Percentiles rank a stretch among this genome's conserved stretches.
Evolutionary conservation across 1,140 invertebrate species (phyloP).

Genomic region (Papilio xuthus): DNA sequence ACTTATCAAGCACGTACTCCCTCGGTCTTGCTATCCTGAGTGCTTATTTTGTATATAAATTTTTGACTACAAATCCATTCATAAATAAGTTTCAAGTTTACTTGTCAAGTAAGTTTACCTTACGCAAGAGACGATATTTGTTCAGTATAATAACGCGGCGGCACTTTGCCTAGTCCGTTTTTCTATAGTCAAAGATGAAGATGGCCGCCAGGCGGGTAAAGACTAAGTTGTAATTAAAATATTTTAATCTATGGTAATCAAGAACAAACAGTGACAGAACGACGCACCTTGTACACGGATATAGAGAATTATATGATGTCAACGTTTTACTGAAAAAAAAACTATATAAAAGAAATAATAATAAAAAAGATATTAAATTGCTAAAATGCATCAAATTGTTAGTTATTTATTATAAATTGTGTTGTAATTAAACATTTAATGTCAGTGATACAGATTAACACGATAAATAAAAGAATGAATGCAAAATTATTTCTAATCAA

Average conservation of each 20-base stretch:
- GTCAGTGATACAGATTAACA: not conserved
- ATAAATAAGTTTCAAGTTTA: no score
- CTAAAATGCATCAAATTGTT: not conserved
- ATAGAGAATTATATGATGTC: slow-evolving; percentile 5
- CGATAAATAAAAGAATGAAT: not conserved
- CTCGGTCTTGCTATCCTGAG: no score
- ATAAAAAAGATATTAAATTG: slow-evolving; percentile 5
- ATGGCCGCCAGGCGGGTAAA: slow-evolving; percentile 36
- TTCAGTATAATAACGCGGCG: not conserved
- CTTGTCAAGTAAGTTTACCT: no score
- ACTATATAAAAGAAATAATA: no score
- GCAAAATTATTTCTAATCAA: not conserved
- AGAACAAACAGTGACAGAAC: slow-evolving; percentile 53
- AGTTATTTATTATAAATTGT: not conserved
- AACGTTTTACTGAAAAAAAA: not conserved
- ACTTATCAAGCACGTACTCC: not conserved
- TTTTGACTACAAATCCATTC: no score
- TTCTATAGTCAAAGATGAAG: slow-evolving; percentile 1
- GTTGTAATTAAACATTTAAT: not conserved
- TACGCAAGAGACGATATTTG: not conserved
- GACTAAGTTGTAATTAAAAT: slow-evolving; percentile 54
- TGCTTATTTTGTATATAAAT: no score
- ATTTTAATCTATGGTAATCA: slow-evolving; percentile 46
- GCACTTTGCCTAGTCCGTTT: not conserved
- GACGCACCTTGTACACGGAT: slow-evolving; percentile 31